These are phyloP conservation scores for Pollenia amentaria DNA, from an alignment of 2,888 invertebrate species.

Conservation along the genomic window DNA sequence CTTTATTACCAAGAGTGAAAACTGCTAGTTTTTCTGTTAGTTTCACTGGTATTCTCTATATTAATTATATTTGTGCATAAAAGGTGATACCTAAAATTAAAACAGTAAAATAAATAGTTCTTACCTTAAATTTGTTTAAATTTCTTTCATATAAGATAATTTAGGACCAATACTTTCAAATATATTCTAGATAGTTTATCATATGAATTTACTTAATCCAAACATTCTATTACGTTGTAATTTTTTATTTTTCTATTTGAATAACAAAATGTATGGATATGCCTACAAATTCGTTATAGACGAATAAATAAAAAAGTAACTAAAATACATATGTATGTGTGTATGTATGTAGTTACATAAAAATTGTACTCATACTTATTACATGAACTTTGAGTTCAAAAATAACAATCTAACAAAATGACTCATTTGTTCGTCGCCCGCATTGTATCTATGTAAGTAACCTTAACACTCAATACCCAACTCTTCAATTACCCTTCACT, in stretches of 20 bases:
- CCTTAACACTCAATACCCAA: constrained; percentile 1
- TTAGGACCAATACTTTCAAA: not conserved
- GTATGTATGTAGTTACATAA: not conserved
- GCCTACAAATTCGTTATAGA: constrained; percentile 34
- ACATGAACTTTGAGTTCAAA: constrained; percentile 59
- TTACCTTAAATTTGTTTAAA: not conserved
- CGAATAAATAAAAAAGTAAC: constrained; percentile 47
- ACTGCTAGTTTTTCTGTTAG: no score
- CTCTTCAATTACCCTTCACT: constrained; percentile 16
- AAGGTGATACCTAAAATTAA: no score
- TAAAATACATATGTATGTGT: constrained; percentile 9
- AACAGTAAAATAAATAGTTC: no score
- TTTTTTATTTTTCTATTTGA: not conserved
- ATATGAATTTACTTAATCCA: constrained; percentile 19
- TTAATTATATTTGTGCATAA: no score
- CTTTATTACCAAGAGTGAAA: no score
- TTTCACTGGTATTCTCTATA: no score
- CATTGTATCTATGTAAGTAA: constrained; percentile 1
- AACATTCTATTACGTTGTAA: constrained; percentile 50
- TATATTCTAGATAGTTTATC: not conserved
- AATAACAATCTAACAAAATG: not conserved
- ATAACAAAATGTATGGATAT: constrained; percentile 12
- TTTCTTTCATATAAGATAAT: not conserved
- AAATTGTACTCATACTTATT: constrained; percentile 62
- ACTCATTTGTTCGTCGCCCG: constrained; percentile 19